phyloP scores from a whole-genome alignment of 2,888 invertebrate genomes.

The Mamestra brassicae region DNA sequence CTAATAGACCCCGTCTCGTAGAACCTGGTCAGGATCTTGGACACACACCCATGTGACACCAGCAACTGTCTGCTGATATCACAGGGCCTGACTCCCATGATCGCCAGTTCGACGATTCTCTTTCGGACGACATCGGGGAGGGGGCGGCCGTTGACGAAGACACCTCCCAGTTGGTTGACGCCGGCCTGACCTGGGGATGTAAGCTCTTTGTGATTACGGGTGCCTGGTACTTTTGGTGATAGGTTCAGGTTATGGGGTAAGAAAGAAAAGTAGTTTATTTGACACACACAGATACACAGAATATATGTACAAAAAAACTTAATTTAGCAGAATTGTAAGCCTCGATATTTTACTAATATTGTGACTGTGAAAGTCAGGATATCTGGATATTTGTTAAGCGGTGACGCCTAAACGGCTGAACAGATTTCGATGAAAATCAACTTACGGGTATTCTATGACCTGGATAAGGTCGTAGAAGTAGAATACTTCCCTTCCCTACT shows the following conservation, averaged over 20 bases:
- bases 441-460: background rate
- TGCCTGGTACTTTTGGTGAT: constrained; percentile 19
- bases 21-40: constrained; percentile 98
- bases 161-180: constrained; percentile 99
- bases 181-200: constrained; percentile 97
- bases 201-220: constrained; percentile 14
- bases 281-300: too few species aligned
- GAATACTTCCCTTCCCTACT: too few species aligned
- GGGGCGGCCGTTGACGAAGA: constrained; percentile 99
- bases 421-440: background rate
- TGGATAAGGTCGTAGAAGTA: too few species aligned
- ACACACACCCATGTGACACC: constrained; percentile 99
- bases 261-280: too few species aligned
- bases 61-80: constrained; percentile 98
- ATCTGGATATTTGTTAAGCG: background rate
- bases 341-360: background rate
- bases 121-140: constrained; percentile 98
- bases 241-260: background rate
- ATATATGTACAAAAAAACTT: too few species aligned
- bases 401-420: background rate
- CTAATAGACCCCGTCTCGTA: constrained; percentile 99
- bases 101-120: constrained; percentile 98
- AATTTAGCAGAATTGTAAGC: background rate
- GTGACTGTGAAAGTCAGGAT: background rate
- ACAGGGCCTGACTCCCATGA: constrained; percentile 98